A percentile compares a stretch with the other conserved stretches of the same genome.
These are phyloP conservation scores for Hypomecis atomaria DNA, from an alignment of 2,888 invertebrate species.

Conservation along the genomic window DNA sequence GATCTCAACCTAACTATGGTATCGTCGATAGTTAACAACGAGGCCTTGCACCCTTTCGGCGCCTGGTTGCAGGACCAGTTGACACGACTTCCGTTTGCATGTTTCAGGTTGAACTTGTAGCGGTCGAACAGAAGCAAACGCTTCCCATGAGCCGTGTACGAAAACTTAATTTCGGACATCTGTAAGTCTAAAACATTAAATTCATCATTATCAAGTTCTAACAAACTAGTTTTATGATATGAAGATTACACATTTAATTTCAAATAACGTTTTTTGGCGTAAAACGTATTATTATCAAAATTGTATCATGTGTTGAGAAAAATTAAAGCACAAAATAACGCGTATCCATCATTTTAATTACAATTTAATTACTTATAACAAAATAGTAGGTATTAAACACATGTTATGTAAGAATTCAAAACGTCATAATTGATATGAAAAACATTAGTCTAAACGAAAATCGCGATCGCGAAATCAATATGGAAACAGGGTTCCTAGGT, in stretches of 20 bases:
- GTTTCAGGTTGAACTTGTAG: constrained; percentile 53
- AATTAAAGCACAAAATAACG: too few species aligned
- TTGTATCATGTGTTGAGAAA: too few species aligned
- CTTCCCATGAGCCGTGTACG: constrained; percentile 46
- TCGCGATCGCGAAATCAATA: too few species aligned
- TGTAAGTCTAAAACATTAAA: constrained; percentile 10
- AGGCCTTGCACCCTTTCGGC: constrained; percentile 45
- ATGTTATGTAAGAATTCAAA: too few species aligned
- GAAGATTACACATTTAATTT: neutral
- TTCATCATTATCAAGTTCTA: neutral
- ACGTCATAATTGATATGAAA: too few species aligned
- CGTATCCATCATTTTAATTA: too few species aligned
- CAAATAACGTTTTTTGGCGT: too few species aligned
- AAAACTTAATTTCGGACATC: constrained; percentile 27
- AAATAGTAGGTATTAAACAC: too few species aligned
- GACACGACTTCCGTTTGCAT: constrained; percentile 35
- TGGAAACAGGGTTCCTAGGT: too few species aligned
- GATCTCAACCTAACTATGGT: constrained; percentile 28
- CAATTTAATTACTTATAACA: too few species aligned
- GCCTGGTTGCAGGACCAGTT: constrained; percentile 50
- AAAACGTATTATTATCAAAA: too few species aligned
- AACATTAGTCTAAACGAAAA: too few species aligned
- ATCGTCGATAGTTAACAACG: constrained; percentile 16
- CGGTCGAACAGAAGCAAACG: constrained; percentile 49
- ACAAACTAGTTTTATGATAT: neutral